phyloP scores from a whole-genome alignment of 2,888 invertebrate species.

The Tillus elongatus region DNA sequence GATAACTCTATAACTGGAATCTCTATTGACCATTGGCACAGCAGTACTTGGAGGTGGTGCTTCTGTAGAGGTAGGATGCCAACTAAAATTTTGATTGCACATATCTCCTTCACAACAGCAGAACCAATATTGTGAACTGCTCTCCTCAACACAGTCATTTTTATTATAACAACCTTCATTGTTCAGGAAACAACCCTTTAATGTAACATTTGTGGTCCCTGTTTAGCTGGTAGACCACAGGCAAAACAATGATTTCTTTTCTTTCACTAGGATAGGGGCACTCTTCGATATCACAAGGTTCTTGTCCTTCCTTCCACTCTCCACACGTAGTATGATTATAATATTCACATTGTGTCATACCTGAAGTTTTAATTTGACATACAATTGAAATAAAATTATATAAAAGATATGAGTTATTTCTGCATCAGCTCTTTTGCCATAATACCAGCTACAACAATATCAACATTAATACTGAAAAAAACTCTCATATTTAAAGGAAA shows the following conservation, averaged over 20 bases:
- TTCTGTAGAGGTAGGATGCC: conserved; percentile 55
- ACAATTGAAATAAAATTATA: too few species aligned
- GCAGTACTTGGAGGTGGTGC: conserved; percentile 33
- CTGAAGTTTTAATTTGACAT: too few species aligned
- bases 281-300: conserved; percentile 49
- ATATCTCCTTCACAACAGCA: conserved; percentile 81
- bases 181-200: conserved; percentile 76
- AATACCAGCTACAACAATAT: too few species aligned
- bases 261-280: conserved; percentile 51
- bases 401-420: too few species aligned
- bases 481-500: too few species aligned
- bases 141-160: conserved; percentile 57
- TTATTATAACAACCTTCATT: conserved; percentile 70
- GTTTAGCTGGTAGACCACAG: conserved; percentile 67
- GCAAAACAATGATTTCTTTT: conserved; percentile 78
- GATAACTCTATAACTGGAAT: too few species aligned
- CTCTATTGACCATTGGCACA: conserved; percentile 24
- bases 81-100: conserved; percentile 74
- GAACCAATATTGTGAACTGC: conserved; percentile 60
- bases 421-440: too few species aligned
- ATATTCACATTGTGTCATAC: conserved; percentile 57
- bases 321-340: conserved; percentile 53
- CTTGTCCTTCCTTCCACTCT: conserved; percentile 37
- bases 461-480: too few species aligned
- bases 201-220: conserved; percentile 43